A percentile compares a stretch with the other conserved stretches of the same genome.
These are phyloP conservation scores for Mesitornis unicolor DNA, from an alignment of 2,113 vertebrate species.

Conservation along the genomic window DNA sequence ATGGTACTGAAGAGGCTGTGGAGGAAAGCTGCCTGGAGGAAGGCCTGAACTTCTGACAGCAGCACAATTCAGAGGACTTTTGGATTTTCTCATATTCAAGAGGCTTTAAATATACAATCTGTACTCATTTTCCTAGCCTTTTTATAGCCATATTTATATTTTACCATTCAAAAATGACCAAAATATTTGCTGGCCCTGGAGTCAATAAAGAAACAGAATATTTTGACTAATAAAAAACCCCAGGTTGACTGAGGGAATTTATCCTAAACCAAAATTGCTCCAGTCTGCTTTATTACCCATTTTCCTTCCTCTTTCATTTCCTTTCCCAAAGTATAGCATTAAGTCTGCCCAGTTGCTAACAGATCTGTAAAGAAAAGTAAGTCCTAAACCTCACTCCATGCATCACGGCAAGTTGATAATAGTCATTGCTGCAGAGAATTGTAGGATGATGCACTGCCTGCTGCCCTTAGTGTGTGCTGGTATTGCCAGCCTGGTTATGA, in stretches of 20 bases:
- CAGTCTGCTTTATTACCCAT: neutral
- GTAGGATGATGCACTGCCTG: neutral
- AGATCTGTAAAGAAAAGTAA: neutral
- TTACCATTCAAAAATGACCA: neutral
- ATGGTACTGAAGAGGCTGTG: neutral
- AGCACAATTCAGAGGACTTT: neutral
- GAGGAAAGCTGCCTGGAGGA: neutral
- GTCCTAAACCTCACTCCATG: neutral
- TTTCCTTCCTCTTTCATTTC: slow-evolving; percentile 1
- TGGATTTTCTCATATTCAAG: neutral
- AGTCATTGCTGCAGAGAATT: neutral
- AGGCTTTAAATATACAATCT: neutral
- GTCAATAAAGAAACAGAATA: neutral
- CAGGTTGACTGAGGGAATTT: neutral
- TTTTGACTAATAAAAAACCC: neutral
- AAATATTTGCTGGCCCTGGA: neutral
- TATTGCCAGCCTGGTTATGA: neutral
- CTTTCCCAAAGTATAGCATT: neutral
- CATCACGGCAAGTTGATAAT: neutral
- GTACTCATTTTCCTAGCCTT: neutral
- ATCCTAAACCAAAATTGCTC: neutral
- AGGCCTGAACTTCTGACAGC: neutral
- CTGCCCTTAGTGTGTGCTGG: neutral
- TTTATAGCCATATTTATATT: neutral
- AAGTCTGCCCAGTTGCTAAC: neutral